phyloP scores from a whole-genome alignment of 2,888 invertebrate species.

The Sialis lutaria region DNA sequence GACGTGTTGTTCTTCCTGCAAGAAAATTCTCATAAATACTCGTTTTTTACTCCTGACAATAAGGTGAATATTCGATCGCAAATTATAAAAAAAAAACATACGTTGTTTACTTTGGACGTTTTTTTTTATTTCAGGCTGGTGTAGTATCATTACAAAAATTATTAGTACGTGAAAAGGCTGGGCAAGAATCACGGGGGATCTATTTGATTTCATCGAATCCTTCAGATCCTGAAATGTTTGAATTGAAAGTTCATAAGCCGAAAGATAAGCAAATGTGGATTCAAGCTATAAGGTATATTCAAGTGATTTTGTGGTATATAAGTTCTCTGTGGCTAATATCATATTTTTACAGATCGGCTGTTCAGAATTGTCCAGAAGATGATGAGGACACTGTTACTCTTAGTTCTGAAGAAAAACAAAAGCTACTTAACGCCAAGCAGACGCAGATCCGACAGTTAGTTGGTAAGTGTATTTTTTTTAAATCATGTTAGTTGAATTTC shows the following conservation, averaged over 20 bases:
- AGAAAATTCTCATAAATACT: slow-evolving; percentile 84
- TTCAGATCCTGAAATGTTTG: slow-evolving; percentile 90
- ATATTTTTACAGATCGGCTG: slow-evolving; percentile 40
- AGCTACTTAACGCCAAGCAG: slow-evolving; percentile 57
- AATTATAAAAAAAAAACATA: slow-evolving; percentile 1
- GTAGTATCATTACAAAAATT: slow-evolving; percentile 84
- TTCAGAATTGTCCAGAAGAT: slow-evolving; percentile 71
- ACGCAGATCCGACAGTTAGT: slow-evolving; percentile 66
- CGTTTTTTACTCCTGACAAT: slow-evolving; percentile 85
- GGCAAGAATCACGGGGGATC: slow-evolving; percentile 72
- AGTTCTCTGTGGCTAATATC: not conserved
- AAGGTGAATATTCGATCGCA: slow-evolving; percentile 40
- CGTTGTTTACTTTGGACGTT: not conserved
- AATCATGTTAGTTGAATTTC: too few species aligned
- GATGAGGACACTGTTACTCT: slow-evolving; percentile 53
- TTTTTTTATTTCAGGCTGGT: slow-evolving; percentile 46
- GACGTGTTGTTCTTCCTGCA: slow-evolving; percentile 84
- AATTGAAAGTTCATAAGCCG: slow-evolving; percentile 71
- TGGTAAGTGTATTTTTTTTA: slow-evolving; percentile 32
- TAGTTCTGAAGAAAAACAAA: slow-evolving; percentile 62
- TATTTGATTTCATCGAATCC: slow-evolving; percentile 89
- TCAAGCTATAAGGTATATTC: slow-evolving; percentile 51
- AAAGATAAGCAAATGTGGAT: slow-evolving; percentile 87
- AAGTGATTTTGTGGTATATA: not conserved
- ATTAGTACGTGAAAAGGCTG: slow-evolving; percentile 85